Percentiles rank a stretch among this genome's conserved stretches.
Conservation (phyloP, 1,140 invertebrate genomes). For the Calycopis cecrops region DNA sequence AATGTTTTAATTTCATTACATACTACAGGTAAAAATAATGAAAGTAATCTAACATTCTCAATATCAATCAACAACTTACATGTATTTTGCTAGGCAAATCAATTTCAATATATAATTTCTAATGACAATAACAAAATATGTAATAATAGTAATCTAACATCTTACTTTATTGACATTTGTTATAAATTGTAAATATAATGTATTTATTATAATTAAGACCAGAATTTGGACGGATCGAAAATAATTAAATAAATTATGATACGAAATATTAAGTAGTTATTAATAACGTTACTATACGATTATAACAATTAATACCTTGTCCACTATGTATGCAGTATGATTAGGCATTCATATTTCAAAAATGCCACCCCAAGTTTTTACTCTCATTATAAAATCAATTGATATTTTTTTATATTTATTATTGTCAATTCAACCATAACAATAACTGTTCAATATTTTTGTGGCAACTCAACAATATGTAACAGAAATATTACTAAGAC, state of each 20-base stretch:
- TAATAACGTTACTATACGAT: too few species aligned
- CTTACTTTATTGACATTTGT: slow-evolving; percentile 3
- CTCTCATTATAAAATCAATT: too few species aligned
- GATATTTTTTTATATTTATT: too few species aligned
- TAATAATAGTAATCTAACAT: slow-evolving; percentile 25
- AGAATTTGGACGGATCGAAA: slow-evolving; percentile 43
- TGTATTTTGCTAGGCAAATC: slow-evolving; percentile 32
- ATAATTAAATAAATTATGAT: slow-evolving; percentile 19
- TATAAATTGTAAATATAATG: slow-evolving; percentile 11
- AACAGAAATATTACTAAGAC: not conserved
- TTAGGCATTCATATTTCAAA: too few species aligned
- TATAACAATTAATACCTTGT: too few species aligned
- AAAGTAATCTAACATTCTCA: slow-evolving; percentile 18
- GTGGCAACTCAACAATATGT: too few species aligned
- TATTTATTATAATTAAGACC: slow-evolving; percentile 30
- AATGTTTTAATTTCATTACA: not conserved
- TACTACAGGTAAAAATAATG: too few species aligned
- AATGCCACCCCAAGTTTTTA: too few species aligned
- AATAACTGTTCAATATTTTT: too few species aligned
- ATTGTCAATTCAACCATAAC: too few species aligned
- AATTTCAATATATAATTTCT: slow-evolving; percentile 22
- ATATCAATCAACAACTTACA: slow-evolving; percentile 15
- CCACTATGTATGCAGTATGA: too few species aligned
- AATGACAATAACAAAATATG: slow-evolving; percentile 26
- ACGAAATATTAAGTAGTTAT: not conserved